phyloP scores from a whole-genome alignment of 2,888 invertebrate genomes.

The Ichneumoninae sp. region DNA sequence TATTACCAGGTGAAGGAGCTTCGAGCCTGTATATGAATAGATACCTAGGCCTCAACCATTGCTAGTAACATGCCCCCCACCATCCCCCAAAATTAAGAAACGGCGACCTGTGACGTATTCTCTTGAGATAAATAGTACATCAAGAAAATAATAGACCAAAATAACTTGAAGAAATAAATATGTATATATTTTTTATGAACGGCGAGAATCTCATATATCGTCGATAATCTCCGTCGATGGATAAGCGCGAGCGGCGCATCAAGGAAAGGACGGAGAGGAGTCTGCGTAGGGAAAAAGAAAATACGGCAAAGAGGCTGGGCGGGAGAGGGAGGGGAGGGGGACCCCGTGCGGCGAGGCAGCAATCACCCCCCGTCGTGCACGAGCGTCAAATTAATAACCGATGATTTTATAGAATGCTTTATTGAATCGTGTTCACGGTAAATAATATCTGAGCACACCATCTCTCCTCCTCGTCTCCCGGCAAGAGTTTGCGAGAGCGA shows the following conservation, averaged over 20 bases:
- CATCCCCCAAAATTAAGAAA: no score
- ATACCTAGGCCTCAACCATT: no score
- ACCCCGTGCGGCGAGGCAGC: constrained; percentile 74
- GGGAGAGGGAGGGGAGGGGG: constrained; percentile 26
- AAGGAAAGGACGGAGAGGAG: constrained; percentile 17
- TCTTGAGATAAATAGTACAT: no score
- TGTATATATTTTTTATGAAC: neutral
- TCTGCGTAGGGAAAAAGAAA: constrained; percentile 26
- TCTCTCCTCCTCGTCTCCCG: constrained; percentile 51
- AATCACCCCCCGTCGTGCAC: constrained; percentile 79
- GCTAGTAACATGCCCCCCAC: no score
- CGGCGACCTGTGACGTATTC: no score
- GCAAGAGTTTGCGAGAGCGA: neutral
- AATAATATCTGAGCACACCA: constrained; percentile 77
- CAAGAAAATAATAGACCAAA: no score
- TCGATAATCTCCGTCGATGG: constrained; percentile 27
- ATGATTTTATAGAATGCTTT: constrained; percentile 83
- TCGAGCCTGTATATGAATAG: no score
- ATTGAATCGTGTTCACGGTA: constrained; percentile 80
- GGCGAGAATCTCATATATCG: constrained; percentile 27
- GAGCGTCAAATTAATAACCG: constrained; percentile 83
- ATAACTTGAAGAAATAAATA: no score
- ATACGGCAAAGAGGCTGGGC: constrained; percentile 8
- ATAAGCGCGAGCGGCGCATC: constrained; percentile 22
- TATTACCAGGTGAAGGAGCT: no score